phyloP scores from a whole-genome alignment of 2,888 invertebrate genomes.

The Sylvicola cinctus region DNA sequence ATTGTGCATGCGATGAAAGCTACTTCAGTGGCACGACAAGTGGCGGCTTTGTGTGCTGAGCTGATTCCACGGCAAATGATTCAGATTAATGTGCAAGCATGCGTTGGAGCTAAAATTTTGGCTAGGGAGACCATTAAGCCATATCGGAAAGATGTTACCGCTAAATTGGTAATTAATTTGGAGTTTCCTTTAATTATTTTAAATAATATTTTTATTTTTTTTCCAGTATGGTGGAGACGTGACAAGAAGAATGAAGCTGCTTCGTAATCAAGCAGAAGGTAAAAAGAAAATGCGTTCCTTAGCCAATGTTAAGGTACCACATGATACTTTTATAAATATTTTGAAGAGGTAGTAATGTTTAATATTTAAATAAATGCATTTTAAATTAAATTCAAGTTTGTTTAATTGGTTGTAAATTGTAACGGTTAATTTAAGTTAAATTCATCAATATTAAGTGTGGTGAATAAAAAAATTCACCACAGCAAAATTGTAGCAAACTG shows the following conservation, averaged over 20 bases:
- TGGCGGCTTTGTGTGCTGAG: conserved; percentile 58
- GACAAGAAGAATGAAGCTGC: conserved; percentile 69
- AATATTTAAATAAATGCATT: no score
- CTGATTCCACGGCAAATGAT: conserved; percentile 79
- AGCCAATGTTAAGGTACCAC: conserved; percentile 77
- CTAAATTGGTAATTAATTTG: conserved; percentile 55
- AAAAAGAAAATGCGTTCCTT: conserved; percentile 84
- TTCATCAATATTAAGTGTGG: no score
- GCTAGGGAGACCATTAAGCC: conserved; percentile 75
- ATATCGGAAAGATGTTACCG: conserved; percentile 79
- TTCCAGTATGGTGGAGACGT: conserved; percentile 81
- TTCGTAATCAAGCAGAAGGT: conserved; percentile 79
- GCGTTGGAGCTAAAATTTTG: conserved; percentile 53
- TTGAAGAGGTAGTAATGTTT: conserved; percentile 41
- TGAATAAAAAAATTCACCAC: no score
- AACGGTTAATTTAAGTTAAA: no score
- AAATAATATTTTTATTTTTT: conserved; percentile 9
- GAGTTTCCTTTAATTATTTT: not conserved
- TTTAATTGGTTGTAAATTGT: no score
- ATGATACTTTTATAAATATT: conserved; percentile 84
- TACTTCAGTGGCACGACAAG: conserved; percentile 36
- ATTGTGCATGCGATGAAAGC: conserved; percentile 58
- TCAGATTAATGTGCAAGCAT: conserved; percentile 72
- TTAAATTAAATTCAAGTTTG: no score
- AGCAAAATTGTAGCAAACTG: no score